Percentiles rank a stretch among this genome's conserved stretches.
Conservation (phyloP, 2,797 vertebrate genomes). For the Avahi laniger region DNA sequence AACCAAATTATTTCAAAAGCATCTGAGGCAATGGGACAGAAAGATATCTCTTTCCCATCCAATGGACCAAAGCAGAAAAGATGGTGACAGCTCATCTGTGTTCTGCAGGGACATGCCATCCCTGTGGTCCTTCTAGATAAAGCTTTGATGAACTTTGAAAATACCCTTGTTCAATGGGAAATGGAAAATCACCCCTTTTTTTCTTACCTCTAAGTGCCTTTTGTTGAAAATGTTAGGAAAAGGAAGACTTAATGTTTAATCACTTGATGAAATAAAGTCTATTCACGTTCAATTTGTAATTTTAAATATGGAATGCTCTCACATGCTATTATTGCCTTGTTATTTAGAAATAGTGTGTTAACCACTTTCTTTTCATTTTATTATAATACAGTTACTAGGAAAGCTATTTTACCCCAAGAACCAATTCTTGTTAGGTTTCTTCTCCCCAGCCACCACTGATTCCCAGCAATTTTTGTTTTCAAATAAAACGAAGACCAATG, state of each 20-base stretch:
- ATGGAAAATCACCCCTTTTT: background rate
- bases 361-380: constrained; percentile 66
- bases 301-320: constrained; percentile 61
- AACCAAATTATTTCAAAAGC: background rate
- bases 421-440: constrained; percentile 57
- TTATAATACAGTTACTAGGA: constrained; percentile 49
- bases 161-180: background rate
- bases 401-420: constrained; percentile 72
- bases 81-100: background rate
- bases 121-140: background rate
- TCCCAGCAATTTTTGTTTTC: constrained; percentile 78
- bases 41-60: background rate
- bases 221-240: background rate
- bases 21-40: background rate
- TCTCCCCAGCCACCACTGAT: constrained; percentile 6
- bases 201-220: background rate
- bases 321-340: constrained; percentile 42
- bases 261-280: constrained; percentile 45
- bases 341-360: constrained; percentile 69
- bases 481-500: constrained; percentile 69
- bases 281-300: constrained; percentile 53
- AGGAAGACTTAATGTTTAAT: constrained; percentile 29
- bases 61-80: background rate
- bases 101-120: background rate
- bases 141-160: background rate